Evolutionary conservation across 2,113 vertebrate species (phyloP).

Genomic region (Mandrillus leucophaeus): DNA sequence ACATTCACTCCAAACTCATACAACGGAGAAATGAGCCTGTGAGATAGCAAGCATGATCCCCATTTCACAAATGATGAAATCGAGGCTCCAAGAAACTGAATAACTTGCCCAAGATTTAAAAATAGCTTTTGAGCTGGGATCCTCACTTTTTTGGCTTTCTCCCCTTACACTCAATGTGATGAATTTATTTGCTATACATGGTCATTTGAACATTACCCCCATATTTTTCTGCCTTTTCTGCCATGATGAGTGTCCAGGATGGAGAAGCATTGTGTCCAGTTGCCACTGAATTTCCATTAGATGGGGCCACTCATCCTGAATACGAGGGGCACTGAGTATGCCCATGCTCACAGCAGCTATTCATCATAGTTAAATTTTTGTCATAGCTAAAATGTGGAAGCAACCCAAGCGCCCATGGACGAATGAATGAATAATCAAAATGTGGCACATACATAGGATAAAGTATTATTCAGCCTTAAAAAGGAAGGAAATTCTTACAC

Average conservation of each 20-base stretch:
- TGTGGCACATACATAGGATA: not conserved
- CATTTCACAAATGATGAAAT: not conserved
- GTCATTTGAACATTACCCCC: constrained; percentile 83
- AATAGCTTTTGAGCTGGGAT: not conserved
- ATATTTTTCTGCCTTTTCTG: constrained; percentile 84
- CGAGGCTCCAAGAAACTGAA: not conserved
- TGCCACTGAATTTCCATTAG: constrained; percentile 83
- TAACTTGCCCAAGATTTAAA: not conserved
- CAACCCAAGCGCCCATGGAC: too few species aligned
- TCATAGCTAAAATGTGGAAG: not conserved
- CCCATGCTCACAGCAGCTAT: not conserved
- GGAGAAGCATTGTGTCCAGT: constrained; percentile 87
- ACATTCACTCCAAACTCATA: not conserved
- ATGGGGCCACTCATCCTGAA: not conserved
- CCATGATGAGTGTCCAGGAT: constrained; percentile 88
- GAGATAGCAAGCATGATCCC: not conserved
- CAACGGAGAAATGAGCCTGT: not conserved
- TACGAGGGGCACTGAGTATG: not conserved
- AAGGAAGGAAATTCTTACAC: not conserved
- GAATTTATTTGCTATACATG: constrained; percentile 88
- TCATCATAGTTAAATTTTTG: too few species aligned
- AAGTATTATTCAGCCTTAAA: not conserved
- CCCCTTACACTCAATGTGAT: constrained; percentile 86
- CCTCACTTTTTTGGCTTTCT: constrained; percentile 72
- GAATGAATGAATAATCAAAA: not conserved